These are phyloP conservation scores for Drosophila phalerata DNA, from an alignment of 2,888 invertebrate genomes.

Conservation along the genomic window DNA sequence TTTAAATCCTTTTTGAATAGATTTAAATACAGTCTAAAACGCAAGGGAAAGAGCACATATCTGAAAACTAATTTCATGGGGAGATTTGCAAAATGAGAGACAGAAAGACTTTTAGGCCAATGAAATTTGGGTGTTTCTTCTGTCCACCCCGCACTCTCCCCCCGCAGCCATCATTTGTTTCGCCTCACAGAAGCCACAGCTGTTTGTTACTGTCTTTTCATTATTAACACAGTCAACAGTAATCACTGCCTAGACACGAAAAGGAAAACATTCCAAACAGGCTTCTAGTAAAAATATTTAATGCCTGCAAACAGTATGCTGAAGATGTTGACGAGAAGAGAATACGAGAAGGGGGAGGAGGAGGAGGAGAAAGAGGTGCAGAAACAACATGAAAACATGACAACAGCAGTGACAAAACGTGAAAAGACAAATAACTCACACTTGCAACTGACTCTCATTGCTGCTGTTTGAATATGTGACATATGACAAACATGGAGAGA, in stretches of 20 bases:
- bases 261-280: constrained; percentile 67
- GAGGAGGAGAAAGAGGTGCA: constrained; percentile 8
- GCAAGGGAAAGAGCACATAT: no score
- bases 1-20: no score
- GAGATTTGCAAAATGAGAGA: no score
- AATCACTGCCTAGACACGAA: constrained; percentile 70
- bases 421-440: constrained; percentile 78
- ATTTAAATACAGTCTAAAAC: no score
- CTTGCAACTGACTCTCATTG: constrained; percentile 64
- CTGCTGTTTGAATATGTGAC: constrained; percentile 75
- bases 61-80: no score
- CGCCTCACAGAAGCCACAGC: constrained; percentile 56
- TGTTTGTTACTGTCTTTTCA: constrained; percentile 71
- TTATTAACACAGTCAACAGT: constrained; percentile 78
- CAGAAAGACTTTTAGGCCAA: constrained; percentile 16
- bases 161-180: background rate
- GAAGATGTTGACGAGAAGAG: constrained; percentile 26
- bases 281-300: constrained; percentile 75
- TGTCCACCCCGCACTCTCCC: background rate
- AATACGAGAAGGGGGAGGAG: background rate
- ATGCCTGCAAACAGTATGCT: constrained; percentile 74
- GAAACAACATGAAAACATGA: constrained; percentile 67
- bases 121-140: constrained; percentile 11
- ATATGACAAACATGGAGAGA: constrained; percentile 57
- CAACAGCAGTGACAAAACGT: constrained; percentile 72